phyloP scores from a whole-genome alignment of 2,888 invertebrate species.

The Anthophora plumipes region DNA sequence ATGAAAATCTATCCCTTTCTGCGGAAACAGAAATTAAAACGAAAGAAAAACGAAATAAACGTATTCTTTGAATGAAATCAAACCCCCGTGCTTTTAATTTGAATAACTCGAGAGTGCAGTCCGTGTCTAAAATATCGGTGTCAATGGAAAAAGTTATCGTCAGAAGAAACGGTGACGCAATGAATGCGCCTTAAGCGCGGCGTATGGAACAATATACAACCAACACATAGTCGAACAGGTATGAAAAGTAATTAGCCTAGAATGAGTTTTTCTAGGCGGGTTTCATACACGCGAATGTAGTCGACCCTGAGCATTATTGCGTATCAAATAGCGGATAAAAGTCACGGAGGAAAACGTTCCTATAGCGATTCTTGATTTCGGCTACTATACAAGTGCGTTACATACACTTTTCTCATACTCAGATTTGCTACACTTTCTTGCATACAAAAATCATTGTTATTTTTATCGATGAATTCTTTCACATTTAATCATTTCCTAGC shows the following conservation, averaged over 20 bases:
- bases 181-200: slow-evolving; percentile 22
- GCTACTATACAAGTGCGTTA: not conserved
- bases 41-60: no score
- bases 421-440: no score
- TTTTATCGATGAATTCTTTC: not conserved
- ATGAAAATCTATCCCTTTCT: not conserved
- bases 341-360: slow-evolving; percentile 25
- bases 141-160: slow-evolving; percentile 9
- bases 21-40: not conserved
- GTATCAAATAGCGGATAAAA: slow-evolving; percentile 51
- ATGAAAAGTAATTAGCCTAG: slow-evolving; percentile 64
- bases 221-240: slow-evolving; percentile 28
- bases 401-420: not conserved
- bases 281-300: slow-evolving; percentile 59
- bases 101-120: not conserved
- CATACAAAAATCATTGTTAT: not conserved
- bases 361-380: slow-evolving; percentile 7
- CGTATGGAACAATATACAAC: slow-evolving; percentile 33
- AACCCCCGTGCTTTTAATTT: not conserved
- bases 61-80: not conserved
- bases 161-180: slow-evolving; percentile 37
- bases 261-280: slow-evolving; percentile 57
- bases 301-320: slow-evolving; percentile 64
- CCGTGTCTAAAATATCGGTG: not conserved
- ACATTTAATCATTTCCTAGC: not conserved